Conservation (phyloP, 2,797 vertebrate genomes). For the Neosilurus mollespiculum region DNA sequence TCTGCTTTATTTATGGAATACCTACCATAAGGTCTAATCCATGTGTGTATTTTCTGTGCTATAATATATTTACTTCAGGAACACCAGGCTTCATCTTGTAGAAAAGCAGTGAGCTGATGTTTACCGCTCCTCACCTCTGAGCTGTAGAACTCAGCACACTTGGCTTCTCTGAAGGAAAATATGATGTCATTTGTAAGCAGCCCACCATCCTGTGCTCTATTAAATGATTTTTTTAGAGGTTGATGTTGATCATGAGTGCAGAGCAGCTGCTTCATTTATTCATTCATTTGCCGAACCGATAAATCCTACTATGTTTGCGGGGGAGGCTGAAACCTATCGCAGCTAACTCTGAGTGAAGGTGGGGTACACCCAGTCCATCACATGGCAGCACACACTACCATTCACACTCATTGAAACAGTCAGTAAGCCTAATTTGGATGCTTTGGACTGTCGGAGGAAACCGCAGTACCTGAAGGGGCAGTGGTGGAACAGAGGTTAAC, state of each 20-base stretch:
- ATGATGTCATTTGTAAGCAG: slow-evolving; percentile 9
- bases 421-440: no score
- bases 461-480: no score
- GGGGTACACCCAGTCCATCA: no score
- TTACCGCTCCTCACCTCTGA: background rate
- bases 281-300: no score
- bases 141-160: background rate
- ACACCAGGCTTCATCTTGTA: background rate
- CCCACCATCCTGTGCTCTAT: background rate
- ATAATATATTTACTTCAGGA: background rate
- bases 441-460: no score
- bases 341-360: no score
- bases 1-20: background rate
- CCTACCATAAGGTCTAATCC: background rate
- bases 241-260: background rate
- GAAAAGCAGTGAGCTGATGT: background rate
- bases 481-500: no score
- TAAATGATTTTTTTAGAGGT: background rate
- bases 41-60: no score
- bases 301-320: no score
- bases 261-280: background rate
- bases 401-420: no score
- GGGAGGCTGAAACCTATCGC: no score
- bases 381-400: no score
- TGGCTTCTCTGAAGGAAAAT: slow-evolving; percentile 16